These are phyloP conservation scores for Sebastes wilsoni DNA, from an alignment of 2,797 vertebrate species.

Conservation along the genomic window DNA sequence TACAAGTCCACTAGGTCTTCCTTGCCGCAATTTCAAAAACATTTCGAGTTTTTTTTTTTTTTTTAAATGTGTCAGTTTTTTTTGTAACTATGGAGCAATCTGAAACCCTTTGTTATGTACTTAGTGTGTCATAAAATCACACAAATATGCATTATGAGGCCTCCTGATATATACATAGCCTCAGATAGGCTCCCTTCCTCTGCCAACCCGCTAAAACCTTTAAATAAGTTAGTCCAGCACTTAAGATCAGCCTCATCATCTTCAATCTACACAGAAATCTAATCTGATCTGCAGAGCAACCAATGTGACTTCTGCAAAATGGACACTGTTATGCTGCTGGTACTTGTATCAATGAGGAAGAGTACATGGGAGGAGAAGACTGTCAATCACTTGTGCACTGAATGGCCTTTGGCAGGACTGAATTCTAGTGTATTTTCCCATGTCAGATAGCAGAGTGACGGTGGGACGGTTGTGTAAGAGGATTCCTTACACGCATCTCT, in stretches of 20 bases:
- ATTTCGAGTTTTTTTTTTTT: too few species aligned
- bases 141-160: background rate
- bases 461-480: slow-evolving; percentile 45
- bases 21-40: too few species aligned
- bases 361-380: background rate
- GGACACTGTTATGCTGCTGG: background rate
- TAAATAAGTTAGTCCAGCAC: background rate
- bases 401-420: background rate
- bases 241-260: background rate
- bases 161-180: background rate
- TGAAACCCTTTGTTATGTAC: background rate
- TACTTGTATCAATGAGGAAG: background rate
- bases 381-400: slow-evolving; percentile 24
- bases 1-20: too few species aligned
- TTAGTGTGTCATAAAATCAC: background rate
- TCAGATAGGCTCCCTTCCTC: background rate
- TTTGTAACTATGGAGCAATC: background rate
- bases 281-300: background rate
- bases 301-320: background rate
- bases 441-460: slow-evolving; percentile 28
- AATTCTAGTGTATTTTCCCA: slow-evolving; percentile 46
- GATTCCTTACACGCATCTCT: slow-evolving; percentile 63
- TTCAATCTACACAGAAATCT: slow-evolving; percentile 4
- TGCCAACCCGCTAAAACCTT: background rate
- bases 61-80: too few species aligned